Base-by-base conservation (phyloP, 2,888 invertebrate genomes). In the Caenorhabditis sp. region DNA sequence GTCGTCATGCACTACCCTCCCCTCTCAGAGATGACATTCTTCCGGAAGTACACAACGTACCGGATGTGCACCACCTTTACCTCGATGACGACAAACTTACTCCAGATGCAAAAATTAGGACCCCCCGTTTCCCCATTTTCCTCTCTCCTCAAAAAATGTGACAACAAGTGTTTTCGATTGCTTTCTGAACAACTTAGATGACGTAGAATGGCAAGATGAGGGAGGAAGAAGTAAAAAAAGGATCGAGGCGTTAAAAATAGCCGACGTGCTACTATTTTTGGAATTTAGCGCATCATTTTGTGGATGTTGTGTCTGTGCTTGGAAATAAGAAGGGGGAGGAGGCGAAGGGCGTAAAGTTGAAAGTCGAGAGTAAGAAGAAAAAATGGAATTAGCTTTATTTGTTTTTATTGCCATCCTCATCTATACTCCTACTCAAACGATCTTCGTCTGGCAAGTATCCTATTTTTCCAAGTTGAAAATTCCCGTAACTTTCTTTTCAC, bases 41-140 rank as follows among this genome's bases (percentile, higher is more conserved):
- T 77, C 69, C 69, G 69, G 77, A 77, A 69, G 68, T 69, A 69
- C 77, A 64, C 55, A 68, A 28, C 44, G 69, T 64, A 69, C 77
- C 77, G 69, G 77, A 69, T 58, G 69, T 62, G 62, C 55, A 69
- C 53, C 64, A 55, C 53, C 47, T 44, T 13, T 44, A 24, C 26
- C 26, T 35, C 35, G 18, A 51, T 53, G 65, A 53, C 53, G 65
- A 32, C 18, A 50, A 35, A n/a, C 32, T 28, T n/a, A 24, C 35
- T 0, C 22, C 22, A 32, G 15, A 35, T 50, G 51, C 50, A 64
- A 58, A 72, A 65, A 65, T 65, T 65, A 72, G 56, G n/a, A 32
- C 32, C 32, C 9, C 32, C 32, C 5, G 32, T 32, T 32, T 32
- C 32, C 60, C 40, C 53, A 26, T 22, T 47, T 51, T 20, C 28